Percentiles rank a stretch among this genome's conserved stretches.
Evolutionary conservation across 37 sponge, comb jelly and placozoan species (phyloP).

Genomic region (Ephydatia muelleri): DNA sequence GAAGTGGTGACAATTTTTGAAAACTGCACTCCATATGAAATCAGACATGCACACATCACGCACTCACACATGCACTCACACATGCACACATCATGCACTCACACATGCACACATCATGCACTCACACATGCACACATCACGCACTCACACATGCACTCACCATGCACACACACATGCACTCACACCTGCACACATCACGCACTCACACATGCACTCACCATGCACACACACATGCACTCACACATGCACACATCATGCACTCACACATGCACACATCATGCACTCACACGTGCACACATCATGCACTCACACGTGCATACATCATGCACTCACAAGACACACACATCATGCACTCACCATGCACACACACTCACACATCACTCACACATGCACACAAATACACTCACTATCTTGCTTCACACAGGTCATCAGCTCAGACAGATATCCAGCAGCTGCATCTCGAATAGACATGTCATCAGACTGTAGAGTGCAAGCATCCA

Average conservation of each 20-base stretch:
- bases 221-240: no score
- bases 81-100: no score
- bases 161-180: neutral
- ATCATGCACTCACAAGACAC: no score
- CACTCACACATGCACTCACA: neutral
- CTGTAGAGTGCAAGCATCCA: conserved; percentile 28
- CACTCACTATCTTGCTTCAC: conserved; percentile 33
- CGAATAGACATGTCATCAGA: conserved; percentile 74
- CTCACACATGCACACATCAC: neutral
- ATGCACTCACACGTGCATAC: no score
- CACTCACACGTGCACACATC: no score
- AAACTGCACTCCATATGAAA: no score
- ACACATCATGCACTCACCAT: no score
- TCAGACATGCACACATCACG: neutral
- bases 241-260: neutral
- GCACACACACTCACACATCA: neutral
- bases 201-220: neutral
- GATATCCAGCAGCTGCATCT: conserved; percentile 67
- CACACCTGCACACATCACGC: neutral
- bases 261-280: no score
- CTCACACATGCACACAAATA: neutral
- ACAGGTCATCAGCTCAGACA: conserved; percentile 40
- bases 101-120: no score
- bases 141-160: neutral
- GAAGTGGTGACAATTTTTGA: neutral